These are phyloP conservation scores for Papilio demoleus DNA, from an alignment of 2,888 invertebrate species.

Conservation along the genomic window DNA sequence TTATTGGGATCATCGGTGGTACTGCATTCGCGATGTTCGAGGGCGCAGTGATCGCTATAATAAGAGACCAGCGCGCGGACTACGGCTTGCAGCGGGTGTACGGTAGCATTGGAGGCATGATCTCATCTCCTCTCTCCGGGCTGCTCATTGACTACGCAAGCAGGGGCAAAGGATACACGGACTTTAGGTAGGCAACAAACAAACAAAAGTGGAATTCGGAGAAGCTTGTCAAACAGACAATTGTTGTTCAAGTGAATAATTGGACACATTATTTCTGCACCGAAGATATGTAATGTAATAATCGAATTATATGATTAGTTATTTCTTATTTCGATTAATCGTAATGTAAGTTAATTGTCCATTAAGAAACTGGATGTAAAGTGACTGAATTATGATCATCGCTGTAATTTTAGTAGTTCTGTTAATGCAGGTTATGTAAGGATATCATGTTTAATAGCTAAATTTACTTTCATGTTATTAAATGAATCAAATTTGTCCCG, in stretches of 20 bases:
- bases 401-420: not conserved
- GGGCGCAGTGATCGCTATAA: conserved; percentile 90
- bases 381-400: not conserved
- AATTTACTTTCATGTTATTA: not conserved
- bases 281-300: too few species aligned
- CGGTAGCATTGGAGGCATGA: conserved; percentile 90
- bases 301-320: too few species aligned
- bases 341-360: not conserved
- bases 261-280: not conserved
- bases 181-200: conserved; percentile 84
- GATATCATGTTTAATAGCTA: not conserved
- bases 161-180: conserved; percentile 86
- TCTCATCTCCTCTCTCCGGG: conserved; percentile 90
- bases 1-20: conserved; percentile 87
- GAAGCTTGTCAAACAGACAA: not conserved
- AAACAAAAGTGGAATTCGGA: not conserved
- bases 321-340: too few species aligned
- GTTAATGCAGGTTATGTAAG: too few species aligned
- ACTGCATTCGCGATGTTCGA: conserved; percentile 92
- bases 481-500: not conserved
- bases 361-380: not conserved
- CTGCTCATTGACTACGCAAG: conserved; percentile 90
- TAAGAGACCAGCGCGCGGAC: conserved; percentile 89
- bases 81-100: conserved; percentile 90
- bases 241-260: not conserved